These are phyloP conservation scores for Sebastolobus altivelis DNA, from an alignment of 2,797 vertebrate genomes.

Conservation along the genomic window DNA sequence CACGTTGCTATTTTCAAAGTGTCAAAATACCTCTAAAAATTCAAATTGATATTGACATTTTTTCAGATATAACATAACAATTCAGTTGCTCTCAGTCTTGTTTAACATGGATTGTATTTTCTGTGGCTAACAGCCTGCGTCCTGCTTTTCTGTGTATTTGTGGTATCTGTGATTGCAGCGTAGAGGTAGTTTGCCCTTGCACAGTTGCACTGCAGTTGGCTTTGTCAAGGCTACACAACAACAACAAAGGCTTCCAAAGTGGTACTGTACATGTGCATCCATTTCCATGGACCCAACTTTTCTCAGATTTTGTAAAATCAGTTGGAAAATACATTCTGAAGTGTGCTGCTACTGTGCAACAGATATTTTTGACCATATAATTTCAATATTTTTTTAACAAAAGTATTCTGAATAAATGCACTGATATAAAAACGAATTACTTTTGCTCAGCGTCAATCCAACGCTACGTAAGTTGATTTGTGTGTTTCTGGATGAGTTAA, in stretches of 20 bases:
- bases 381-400: conserved; percentile 53
- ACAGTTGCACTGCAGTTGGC: conserved; percentile 42
- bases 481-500: conserved; percentile 42
- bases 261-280: conserved; percentile 30
- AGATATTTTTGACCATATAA: conserved; percentile 54
- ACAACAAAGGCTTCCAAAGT: conserved; percentile 37
- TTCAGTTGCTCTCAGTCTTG: conserved; percentile 14
- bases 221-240: conserved; percentile 32
- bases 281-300: conserved; percentile 23
- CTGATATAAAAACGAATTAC: conserved; percentile 36
- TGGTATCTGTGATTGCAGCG: conserved; percentile 48
- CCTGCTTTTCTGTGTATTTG: conserved; percentile 44
- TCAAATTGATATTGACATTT: neutral
- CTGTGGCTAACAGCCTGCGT: conserved; percentile 33
- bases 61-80: neutral
- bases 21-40: conserved; percentile 11
- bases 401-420: conserved; percentile 43
- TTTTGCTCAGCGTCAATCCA: conserved; percentile 48
- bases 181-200: conserved; percentile 39
- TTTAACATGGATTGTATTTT: conserved; percentile 47
- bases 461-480: conserved; percentile 48
- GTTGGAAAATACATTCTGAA: conserved; percentile 35
- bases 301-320: conserved; percentile 40
- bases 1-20: conserved; percentile 7
- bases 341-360: conserved; percentile 53